Conservation (phyloP, 2,888 invertebrate species). For the Oligia fasciuncula region DNA sequence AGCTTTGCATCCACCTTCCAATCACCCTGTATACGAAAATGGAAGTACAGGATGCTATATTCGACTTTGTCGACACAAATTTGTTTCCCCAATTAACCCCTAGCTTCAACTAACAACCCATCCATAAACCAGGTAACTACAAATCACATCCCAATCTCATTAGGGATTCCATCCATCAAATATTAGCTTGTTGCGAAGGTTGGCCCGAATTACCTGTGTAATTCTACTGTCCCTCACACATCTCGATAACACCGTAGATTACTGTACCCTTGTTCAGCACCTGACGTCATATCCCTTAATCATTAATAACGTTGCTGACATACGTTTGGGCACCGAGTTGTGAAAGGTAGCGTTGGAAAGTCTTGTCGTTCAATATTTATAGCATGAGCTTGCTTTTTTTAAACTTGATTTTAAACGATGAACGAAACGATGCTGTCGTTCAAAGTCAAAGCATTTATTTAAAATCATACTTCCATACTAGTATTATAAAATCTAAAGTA, state of each 20-base stretch:
- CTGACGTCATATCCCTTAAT: constrained; percentile 65
- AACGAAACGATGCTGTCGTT: not conserved
- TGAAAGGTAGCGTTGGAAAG: constrained; percentile 7
- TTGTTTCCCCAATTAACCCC: not conserved
- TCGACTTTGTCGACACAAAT: not conserved
- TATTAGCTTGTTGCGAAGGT: constrained; percentile 32
- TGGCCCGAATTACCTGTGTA: constrained; percentile 61
- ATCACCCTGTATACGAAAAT: too few species aligned
- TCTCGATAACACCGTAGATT: constrained; percentile 64
- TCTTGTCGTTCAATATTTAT: not conserved
- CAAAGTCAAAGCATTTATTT: too few species aligned
- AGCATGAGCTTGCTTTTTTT: not conserved
- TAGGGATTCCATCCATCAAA: constrained; percentile 59
- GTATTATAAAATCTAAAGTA: too few species aligned
- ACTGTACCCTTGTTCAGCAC: constrained; percentile 60
- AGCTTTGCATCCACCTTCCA: too few species aligned
- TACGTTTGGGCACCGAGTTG: constrained; percentile 16
- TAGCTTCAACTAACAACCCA: not conserved
- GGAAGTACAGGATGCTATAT: too few species aligned
- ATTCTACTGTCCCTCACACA: constrained; percentile 49
- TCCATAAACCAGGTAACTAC: constrained; percentile 17
- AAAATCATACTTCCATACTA: too few species aligned
- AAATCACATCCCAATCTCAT: constrained; percentile 54
- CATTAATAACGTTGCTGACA: constrained; percentile 63
- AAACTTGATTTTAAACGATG: not conserved